Percentiles rank a stretch among this genome's conserved stretches.
phyloP scores from a whole-genome alignment of 2,888 invertebrate species.

The Drosophila birchii region DNA sequence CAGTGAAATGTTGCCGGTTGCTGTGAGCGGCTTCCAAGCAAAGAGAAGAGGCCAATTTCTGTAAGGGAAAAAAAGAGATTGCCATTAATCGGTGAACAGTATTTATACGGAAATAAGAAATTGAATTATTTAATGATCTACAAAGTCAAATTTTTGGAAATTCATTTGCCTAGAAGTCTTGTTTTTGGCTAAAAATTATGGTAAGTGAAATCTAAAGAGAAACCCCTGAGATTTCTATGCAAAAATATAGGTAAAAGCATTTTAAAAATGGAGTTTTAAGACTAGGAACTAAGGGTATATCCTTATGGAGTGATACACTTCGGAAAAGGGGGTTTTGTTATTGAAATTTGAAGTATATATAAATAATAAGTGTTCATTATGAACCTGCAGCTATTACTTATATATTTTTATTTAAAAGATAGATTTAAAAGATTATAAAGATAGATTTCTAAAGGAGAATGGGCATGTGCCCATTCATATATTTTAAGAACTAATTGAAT shows the following conservation, averaged over 20 bases:
- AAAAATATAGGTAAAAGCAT: background rate
- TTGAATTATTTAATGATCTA: background rate
- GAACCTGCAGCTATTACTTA: too few relatives aligned
- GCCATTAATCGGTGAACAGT: background rate
- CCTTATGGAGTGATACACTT: background rate
- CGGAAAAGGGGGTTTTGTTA: background rate
- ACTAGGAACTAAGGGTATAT: background rate
- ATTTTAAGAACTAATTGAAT: background rate
- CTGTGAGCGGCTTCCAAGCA: background rate
- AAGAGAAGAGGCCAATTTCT: conserved; percentile 17
- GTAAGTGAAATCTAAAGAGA: background rate
- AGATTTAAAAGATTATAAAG: background rate
- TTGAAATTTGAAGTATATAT: background rate
- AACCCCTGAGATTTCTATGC: background rate
- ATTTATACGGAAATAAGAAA: too few relatives aligned
- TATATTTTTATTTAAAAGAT: too few relatives aligned
- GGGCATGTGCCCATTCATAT: accelerated
- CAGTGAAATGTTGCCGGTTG: conserved; percentile 80
- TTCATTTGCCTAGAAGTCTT: background rate
- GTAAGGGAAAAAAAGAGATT: too few relatives aligned
- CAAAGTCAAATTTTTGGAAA: background rate
- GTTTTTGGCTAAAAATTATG: background rate
- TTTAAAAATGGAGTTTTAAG: background rate
- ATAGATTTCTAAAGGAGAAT: background rate
- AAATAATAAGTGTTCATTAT: background rate